phyloP scores from a whole-genome alignment of 2,797 vertebrate species.

The Lophius americanus region DNA sequence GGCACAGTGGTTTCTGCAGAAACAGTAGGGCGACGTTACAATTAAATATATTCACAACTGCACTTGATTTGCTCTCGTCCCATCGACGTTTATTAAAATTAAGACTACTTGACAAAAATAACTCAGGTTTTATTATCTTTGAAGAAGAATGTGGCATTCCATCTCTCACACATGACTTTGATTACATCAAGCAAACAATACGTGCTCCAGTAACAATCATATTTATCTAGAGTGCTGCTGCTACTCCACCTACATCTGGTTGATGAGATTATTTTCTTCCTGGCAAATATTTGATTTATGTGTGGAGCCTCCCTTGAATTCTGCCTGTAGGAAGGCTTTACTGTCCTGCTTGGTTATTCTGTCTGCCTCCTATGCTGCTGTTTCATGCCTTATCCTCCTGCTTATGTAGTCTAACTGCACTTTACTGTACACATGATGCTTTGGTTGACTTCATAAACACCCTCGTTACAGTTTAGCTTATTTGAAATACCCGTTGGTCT shows the following conservation, averaged over 20 bases:
- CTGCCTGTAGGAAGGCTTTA: not conserved
- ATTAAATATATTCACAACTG: not conserved
- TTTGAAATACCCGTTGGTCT: not conserved
- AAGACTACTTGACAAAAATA: not conserved
- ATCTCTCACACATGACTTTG: not conserved
- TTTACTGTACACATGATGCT: not conserved
- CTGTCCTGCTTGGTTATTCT: not conserved
- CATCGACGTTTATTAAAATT: not conserved
- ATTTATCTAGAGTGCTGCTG: not conserved
- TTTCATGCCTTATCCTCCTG: not conserved
- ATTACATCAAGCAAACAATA: conserved; percentile 4
- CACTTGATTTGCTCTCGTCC: not conserved
- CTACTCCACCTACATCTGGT: conserved; percentile 12
- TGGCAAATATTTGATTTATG: conserved; percentile 6
- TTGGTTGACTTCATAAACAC: not conserved
- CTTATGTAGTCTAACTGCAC: not conserved
- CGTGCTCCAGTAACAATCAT: not conserved
- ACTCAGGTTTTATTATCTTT: not conserved
- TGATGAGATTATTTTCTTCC: conserved; percentile 17
- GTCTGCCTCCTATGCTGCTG: not conserved
- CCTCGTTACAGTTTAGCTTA: not conserved
- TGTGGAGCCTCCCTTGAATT: not conserved
- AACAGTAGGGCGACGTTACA: not conserved
- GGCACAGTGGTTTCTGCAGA: conserved; percentile 91
- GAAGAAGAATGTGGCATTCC: not conserved